A percentile compares a stretch with the other conserved stretches of the same genome.
Evolutionary conservation across 2,113 vertebrate species (phyloP).

Genomic region (Silurus asotus): DNA sequence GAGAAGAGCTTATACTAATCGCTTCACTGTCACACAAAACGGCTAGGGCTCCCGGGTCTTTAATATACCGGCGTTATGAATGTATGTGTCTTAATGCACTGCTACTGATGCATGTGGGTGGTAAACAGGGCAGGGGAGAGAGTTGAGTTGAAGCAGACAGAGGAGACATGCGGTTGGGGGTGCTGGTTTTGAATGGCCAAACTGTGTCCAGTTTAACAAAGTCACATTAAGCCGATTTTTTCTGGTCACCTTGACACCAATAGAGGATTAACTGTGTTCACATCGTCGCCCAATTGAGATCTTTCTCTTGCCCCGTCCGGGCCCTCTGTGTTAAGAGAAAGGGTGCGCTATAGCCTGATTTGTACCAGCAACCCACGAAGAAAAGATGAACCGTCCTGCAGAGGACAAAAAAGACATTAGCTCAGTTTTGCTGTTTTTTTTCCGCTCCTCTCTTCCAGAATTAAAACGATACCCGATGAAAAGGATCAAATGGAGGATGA

Average conservation of each 20-base stretch:
- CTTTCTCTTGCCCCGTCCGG: slow-evolving; percentile 72
- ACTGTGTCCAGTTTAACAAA: slow-evolving; percentile 78
- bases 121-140: slow-evolving; percentile 68
- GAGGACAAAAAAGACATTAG: slow-evolving; percentile 77
- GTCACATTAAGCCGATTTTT: slow-evolving; percentile 80
- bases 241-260: slow-evolving; percentile 80
- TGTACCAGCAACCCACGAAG: slow-evolving; percentile 70
- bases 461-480: slow-evolving; percentile 62
- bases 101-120: slow-evolving; percentile 73
- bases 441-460: slow-evolving; percentile 65
- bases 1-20: slow-evolving; percentile 61
- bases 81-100: slow-evolving; percentile 77
- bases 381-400: slow-evolving; percentile 69
- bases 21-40: slow-evolving; percentile 54
- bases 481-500: slow-evolving; percentile 72
- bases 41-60: slow-evolving; percentile 48
- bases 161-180: slow-evolving; percentile 17
- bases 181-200: slow-evolving; percentile 62
- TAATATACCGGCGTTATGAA: slow-evolving; percentile 78
- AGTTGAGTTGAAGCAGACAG: slow-evolving; percentile 33
- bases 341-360: slow-evolving; percentile 71
- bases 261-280: slow-evolving; percentile 81
- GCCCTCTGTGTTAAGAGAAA: slow-evolving; percentile 69
- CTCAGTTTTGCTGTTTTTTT: slow-evolving; percentile 76
- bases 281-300: slow-evolving; percentile 78